A percentile compares a stretch with the other conserved stretches of the same genome.
Conservation (phyloP, 2,888 invertebrate species). For the Patella caerulea region DNA sequence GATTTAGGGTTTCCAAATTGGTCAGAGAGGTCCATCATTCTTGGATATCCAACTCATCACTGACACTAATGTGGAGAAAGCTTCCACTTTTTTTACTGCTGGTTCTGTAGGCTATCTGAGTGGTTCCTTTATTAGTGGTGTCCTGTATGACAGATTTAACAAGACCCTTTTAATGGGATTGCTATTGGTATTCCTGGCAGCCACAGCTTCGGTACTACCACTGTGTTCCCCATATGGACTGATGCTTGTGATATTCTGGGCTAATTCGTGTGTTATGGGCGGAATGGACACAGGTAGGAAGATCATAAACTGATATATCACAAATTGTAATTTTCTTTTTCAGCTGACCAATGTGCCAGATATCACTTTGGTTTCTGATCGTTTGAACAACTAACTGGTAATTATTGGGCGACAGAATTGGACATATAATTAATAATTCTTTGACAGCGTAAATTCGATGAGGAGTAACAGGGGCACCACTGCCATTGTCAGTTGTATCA, state of each 20-base stretch:
- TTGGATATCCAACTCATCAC: conserved; percentile 67
- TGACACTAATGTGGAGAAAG: conserved; percentile 58
- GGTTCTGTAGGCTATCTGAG: conserved; percentile 69
- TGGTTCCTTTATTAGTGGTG: conserved; percentile 67
- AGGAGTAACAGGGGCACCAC: no score
- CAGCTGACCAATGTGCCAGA: no score
- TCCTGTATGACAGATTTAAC: conserved; percentile 57
- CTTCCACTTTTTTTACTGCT: conserved; percentile 68
- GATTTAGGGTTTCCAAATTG: conserved; percentile 69
- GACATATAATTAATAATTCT: no score
- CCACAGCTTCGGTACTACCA: conserved; percentile 66
- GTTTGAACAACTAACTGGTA: no score
- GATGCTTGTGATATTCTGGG: conserved; percentile 59
- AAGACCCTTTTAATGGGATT: conserved; percentile 67
- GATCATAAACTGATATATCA: no score
- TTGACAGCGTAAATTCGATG: no score
- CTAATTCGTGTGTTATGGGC: conserved; percentile 66
- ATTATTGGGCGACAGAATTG: no score
- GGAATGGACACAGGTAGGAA: conserved; percentile 56
- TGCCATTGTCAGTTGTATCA: no score
- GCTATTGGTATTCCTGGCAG: conserved; percentile 65
- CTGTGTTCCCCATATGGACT: conserved; percentile 65
- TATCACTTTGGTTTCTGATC: no score
- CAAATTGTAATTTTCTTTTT: no score
- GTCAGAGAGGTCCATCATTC: conserved; percentile 71